A percentile compares a stretch with the other conserved stretches of the same genome.
Conservation (phyloP, 2,888 invertebrate species). For the Cyrtodaria siliqua region DNA sequence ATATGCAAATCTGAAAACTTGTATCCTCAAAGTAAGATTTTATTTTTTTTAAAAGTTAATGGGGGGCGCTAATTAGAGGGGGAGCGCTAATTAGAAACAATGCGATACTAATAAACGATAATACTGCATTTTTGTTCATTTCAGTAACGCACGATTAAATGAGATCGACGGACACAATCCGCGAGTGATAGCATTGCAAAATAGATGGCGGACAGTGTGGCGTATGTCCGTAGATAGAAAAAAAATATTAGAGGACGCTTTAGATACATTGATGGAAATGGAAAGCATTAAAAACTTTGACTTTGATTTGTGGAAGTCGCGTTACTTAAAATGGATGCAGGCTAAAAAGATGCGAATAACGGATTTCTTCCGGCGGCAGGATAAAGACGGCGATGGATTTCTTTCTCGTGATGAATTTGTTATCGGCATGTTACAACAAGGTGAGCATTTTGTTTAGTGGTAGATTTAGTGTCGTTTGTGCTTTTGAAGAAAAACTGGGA, state of each 20-base stretch:
- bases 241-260: slow-evolving; percentile 84
- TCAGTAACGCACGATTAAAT: slow-evolving; percentile 81
- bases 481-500: too few species aligned
- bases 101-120: too few species aligned
- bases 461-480: too few species aligned
- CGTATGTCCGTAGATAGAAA: slow-evolving; percentile 85
- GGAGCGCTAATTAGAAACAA: too few species aligned
- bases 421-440: slow-evolving; percentile 84
- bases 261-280: slow-evolving; percentile 85
- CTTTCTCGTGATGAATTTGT: slow-evolving; percentile 84
- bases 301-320: slow-evolving; percentile 84
- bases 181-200: slow-evolving; percentile 82
- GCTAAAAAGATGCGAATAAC: slow-evolving; percentile 85
- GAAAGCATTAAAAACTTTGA: slow-evolving; percentile 86
- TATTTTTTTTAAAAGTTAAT: too few species aligned
- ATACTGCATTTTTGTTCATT: too few species aligned
- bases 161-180: slow-evolving; percentile 81
- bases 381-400: slow-evolving; percentile 84
- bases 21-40: too few species aligned
- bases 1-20: too few species aligned
- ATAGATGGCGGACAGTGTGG: slow-evolving; percentile 85
- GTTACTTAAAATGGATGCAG: slow-evolving; percentile 85
- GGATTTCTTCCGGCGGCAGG: slow-evolving; percentile 85
- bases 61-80: too few species aligned
- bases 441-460: slow-evolving; percentile 66